phyloP scores from a whole-genome alignment of 1,140 invertebrate species.

The Drosophila navojoa region DNA sequence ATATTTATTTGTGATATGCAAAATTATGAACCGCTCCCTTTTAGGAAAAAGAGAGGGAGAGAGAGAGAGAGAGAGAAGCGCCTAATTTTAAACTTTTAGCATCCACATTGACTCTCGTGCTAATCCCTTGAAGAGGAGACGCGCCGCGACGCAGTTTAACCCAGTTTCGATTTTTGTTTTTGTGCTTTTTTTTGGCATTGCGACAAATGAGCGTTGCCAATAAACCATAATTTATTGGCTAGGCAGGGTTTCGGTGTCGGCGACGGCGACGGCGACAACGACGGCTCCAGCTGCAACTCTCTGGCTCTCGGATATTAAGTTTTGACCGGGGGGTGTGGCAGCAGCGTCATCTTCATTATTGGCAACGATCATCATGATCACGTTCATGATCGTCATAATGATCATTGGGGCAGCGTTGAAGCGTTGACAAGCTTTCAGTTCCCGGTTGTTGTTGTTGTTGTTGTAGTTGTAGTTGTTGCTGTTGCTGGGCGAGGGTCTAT shows the following conservation, averaged over 20 bases:
- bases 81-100: neutral
- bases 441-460: neutral
- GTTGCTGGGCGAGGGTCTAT: slow-evolving; percentile 28
- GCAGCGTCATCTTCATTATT: slow-evolving; percentile 55
- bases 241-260: slow-evolving; percentile 8
- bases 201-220: slow-evolving; percentile 43
- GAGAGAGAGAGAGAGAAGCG: neutral
- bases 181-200: slow-evolving; percentile 1
- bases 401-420: slow-evolving; percentile 28
- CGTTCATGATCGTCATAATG: neutral
- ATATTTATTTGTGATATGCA: neutral
- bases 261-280: neutral
- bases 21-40: slow-evolving; percentile 17
- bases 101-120: slow-evolving; percentile 11
- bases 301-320: neutral
- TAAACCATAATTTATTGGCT: slow-evolving; percentile 73
- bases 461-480: neutral
- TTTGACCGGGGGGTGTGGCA: slow-evolving; percentile 53
- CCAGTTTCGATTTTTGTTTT: slow-evolving; percentile 44
- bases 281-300: slow-evolving; percentile 14
- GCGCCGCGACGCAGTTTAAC: slow-evolving; percentile 23
- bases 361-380: slow-evolving; percentile 14
- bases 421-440: slow-evolving; percentile 55
- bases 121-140: slow-evolving; percentile 30
- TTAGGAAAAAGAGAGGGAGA: neutral